A percentile compares a stretch with the other conserved stretches of the same genome.
Evolutionary conservation across 2,888 invertebrate genomes (phyloP).

Genomic region (Alsophila aescularia): DNA sequence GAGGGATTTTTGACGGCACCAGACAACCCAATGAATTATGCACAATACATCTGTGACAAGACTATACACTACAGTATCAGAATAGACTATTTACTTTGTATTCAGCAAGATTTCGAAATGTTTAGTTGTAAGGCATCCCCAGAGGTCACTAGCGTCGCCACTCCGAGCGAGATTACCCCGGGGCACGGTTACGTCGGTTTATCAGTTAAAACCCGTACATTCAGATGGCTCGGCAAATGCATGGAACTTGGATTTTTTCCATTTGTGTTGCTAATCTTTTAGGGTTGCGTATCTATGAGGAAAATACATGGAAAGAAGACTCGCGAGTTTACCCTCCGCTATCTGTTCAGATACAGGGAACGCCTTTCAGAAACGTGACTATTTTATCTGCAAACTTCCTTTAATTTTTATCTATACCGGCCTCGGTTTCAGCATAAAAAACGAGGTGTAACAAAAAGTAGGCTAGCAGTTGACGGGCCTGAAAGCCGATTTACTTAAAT

Average conservation of each 20-base stretch:
- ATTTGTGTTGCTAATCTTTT: constrained; percentile 36
- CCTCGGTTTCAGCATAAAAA: neutral
- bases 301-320: constrained; percentile 35
- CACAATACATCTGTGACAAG: neutral
- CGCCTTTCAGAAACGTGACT: constrained; percentile 5
- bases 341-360: constrained; percentile 10
- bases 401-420: neutral
- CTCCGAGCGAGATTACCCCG: constrained; percentile 51
- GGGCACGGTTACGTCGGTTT: constrained; percentile 53
- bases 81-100: neutral
- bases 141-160: constrained; percentile 45
- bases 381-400: neutral
- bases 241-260: constrained; percentile 35
- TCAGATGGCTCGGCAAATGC: constrained; percentile 41
- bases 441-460: no score
- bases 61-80: neutral
- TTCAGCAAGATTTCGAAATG: constrained; percentile 28
- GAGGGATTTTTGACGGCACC: no score
- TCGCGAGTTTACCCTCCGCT: constrained; percentile 22
- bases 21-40: neutral
- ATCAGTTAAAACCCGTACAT: constrained; percentile 49
- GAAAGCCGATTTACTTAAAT: no score
- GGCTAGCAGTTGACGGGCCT: no score
- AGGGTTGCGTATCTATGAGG: constrained; percentile 38
- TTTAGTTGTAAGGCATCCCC: constrained; percentile 42